phyloP scores from a whole-genome alignment of 2,113 vertebrate genomes.

The Copsychus sechellarum region DNA sequence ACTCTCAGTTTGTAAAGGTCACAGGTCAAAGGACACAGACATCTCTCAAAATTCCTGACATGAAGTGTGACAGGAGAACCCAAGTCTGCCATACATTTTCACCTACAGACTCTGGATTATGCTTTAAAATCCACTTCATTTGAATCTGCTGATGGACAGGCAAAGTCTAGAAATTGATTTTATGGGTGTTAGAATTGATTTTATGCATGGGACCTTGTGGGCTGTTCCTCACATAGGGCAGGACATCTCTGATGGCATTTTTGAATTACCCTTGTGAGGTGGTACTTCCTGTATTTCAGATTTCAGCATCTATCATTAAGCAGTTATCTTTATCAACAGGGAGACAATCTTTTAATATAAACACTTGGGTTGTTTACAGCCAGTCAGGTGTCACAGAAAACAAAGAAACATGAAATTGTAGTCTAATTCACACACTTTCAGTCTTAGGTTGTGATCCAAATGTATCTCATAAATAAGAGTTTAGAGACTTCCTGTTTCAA shows the following conservation, averaged over 20 bases:
- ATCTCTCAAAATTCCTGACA: neutral
- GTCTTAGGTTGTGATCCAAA: neutral
- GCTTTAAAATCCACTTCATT: neutral
- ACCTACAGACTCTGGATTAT: neutral
- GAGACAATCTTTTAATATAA: neutral
- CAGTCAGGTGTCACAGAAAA: neutral
- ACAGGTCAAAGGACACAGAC: neutral
- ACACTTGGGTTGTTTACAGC: neutral
- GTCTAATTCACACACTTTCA: neutral
- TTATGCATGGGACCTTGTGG: accelerated
- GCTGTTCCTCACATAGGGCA: neutral
- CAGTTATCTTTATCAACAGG: neutral
- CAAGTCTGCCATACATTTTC: neutral
- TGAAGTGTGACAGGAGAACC: neutral
- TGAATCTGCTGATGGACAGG: neutral
- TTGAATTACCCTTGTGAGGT: neutral
- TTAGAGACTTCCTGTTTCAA: neutral
- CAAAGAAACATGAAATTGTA: neutral
- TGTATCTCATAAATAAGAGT: neutral
- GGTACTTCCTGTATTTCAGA: neutral
- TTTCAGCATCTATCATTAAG: neutral
- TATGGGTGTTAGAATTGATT: neutral
- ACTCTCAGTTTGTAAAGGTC: neutral
- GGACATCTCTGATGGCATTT: neutral
- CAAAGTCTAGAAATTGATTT: neutral